Evolutionary conservation across 2,888 invertebrate species (phyloP).

Genomic region (Clitarchus hookeri): DNA sequence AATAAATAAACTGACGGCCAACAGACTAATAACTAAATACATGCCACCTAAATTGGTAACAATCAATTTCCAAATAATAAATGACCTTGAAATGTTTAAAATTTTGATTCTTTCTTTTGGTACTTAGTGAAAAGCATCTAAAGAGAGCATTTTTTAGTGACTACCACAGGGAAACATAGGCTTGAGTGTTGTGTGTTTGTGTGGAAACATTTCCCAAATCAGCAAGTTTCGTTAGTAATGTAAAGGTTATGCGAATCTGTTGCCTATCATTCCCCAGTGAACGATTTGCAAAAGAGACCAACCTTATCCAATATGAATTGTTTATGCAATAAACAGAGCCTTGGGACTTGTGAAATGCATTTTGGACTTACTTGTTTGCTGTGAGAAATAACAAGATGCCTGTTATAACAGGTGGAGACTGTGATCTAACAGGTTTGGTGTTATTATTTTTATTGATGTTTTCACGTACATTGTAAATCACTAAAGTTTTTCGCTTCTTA

Average conservation of each 20-base stretch:
- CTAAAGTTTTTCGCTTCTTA: background rate
- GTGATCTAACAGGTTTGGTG: conserved; percentile 19
- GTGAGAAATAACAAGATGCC: conserved; percentile 1
- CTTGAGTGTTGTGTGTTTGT: background rate
- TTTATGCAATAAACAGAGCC: background rate
- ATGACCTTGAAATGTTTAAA: conserved; percentile 16
- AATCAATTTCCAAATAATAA: conserved; percentile 21
- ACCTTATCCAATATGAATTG: background rate
- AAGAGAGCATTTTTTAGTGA: background rate
- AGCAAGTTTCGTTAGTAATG: background rate
- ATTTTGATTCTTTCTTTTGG: background rate
- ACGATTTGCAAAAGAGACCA: background rate
- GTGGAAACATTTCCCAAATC: background rate
- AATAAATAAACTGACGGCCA: no score
- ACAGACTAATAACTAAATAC: background rate
- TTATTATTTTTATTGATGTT: background rate
- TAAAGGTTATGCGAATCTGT: background rate
- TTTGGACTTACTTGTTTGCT: background rate
- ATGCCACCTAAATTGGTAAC: background rate
- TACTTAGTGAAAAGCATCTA: background rate
- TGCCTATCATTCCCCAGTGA: background rate
- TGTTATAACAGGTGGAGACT: background rate
- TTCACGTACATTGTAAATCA: background rate
- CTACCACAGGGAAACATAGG: background rate
- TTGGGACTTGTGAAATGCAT: background rate